A percentile compares a stretch with the other conserved stretches of the same genome.
Conservation (phyloP, 37 sponge, comb jelly and placozoan species). For the Halisarca cf. caerulea region DNA sequence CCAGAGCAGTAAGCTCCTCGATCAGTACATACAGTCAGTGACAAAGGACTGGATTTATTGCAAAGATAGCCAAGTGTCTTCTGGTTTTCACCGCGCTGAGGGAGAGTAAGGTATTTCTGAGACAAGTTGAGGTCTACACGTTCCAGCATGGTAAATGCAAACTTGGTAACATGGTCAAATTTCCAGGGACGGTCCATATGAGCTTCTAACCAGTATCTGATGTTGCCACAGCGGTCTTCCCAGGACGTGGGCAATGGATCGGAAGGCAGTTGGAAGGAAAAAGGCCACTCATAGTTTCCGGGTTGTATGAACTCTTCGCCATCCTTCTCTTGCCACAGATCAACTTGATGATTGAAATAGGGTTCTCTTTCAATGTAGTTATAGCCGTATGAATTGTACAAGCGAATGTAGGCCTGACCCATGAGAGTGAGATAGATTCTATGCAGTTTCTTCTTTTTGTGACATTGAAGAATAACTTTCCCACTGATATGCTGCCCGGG, state of each 20-base stretch:
- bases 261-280: slow-evolving; percentile 29
- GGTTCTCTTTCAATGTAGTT: slow-evolving; percentile 23
- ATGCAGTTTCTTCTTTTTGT: slow-evolving; percentile 27
- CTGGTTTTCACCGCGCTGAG: slow-evolving; percentile 27
- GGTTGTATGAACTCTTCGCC: slow-evolving; percentile 14
- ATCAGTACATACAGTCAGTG: slow-evolving; percentile 31
- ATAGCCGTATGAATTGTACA: no score
- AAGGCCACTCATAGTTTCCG: slow-evolving; percentile 47
- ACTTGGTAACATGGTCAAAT: slow-evolving; percentile 32
- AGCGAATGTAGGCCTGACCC: slow-evolving; percentile 60
- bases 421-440: slow-evolving; percentile 33
- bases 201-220: slow-evolving; percentile 57
- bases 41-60: slow-evolving; percentile 63
- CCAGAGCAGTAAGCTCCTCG: slow-evolving; percentile 59
- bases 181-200: slow-evolving; percentile 38
- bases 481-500: slow-evolving; percentile 40
- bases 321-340: slow-evolving; percentile 16
- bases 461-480: slow-evolving; percentile 17
- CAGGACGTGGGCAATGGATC: slow-evolving; percentile 25
- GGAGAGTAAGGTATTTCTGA: slow-evolving; percentile 11
- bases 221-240: slow-evolving; percentile 28
- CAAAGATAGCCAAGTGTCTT: slow-evolving; percentile 67
- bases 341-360: background rate
- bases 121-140: slow-evolving; percentile 43
- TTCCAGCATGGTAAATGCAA: slow-evolving; percentile 36